Evolutionary conservation across 2,888 invertebrate species (phyloP), one percentile per base, ranked within the genome.

Genomic region (Cremastinae sp.): DNA sequence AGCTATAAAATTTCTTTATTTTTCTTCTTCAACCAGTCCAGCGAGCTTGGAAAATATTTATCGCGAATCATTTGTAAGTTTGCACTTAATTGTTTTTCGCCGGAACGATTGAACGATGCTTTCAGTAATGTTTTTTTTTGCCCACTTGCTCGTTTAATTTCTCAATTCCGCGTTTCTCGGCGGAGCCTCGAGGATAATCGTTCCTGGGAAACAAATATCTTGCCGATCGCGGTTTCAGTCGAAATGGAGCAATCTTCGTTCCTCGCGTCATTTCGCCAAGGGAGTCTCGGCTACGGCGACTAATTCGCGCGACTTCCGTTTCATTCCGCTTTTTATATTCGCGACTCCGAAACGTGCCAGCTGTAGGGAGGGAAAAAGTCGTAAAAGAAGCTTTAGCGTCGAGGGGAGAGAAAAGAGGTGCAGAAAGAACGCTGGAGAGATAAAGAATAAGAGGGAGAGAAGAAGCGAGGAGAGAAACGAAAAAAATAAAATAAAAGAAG

Each of bases 371-470:
- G 51, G 34, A 58, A 59, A 53, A 69, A 36, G 64, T 22, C 43
- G 51, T 62, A 58, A 62, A 34, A 59, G 56, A 58, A 64, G 54
- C 14, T 9, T 4, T 34, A 9, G 16, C 12, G 36, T 5, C 5
- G 28, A 3, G 7, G 36, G 12, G 10, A 14, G 38, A 45, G 47
- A 22, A 16, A 18, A 22, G 22, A 43, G 36, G 47, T 38, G 53
- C 20, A 10, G 18, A 49, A 66, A 38, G 64, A 56, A 68, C 61
- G 62, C 5, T 62, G 56, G 61, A 45, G 68, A 36, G 53, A 10
- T 34, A 38, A 34, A 49, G 72, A 72, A 53, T 51, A 75, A 51
- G 62, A 69, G 70, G 65, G 34, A 49, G 22, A 38, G 65, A 49
- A 8, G 53, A 49, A 1, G 53, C 43, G 22, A 43, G 41, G 64